Evolutionary conservation across 2,888 invertebrate species (phyloP).

Genomic region (Synergus itoensis): DNA sequence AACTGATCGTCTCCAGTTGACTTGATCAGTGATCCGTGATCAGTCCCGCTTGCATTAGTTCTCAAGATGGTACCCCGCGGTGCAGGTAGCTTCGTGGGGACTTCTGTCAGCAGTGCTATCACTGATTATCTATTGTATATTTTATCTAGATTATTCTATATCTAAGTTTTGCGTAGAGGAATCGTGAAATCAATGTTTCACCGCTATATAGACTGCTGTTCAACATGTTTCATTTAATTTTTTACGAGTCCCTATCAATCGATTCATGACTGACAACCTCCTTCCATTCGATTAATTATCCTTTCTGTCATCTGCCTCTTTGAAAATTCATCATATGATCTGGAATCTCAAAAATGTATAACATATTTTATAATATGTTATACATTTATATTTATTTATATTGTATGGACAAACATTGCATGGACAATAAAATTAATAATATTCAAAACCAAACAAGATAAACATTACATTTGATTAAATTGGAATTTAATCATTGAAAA

Average conservation of each 20-base stretch:
- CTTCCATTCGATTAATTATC: not conserved
- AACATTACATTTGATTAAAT: no score
- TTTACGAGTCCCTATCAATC: slow-evolving; percentile 21
- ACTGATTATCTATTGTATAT: slow-evolving; percentile 20
- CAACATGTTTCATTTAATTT: not conserved
- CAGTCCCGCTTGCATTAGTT: slow-evolving; percentile 59
- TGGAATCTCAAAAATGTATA: not conserved
- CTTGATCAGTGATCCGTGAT: slow-evolving; percentile 63
- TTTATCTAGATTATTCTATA: not conserved
- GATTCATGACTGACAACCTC: slow-evolving; percentile 34
- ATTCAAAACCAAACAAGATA: no score
- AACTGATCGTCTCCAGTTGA: slow-evolving; percentile 60
- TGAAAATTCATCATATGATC: not conserved
- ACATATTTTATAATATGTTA: not conserved
- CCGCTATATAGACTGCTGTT: not conserved
- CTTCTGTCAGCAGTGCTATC: slow-evolving; percentile 63
- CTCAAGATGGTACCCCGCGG: slow-evolving; percentile 62
- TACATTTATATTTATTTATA: no score
- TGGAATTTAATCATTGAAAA: no score
- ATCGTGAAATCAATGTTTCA: not conserved
- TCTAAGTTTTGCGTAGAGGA: not conserved
- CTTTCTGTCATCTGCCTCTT: not conserved
- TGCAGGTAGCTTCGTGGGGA: slow-evolving; percentile 67
- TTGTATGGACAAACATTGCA: no score
- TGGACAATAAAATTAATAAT: no score